Evolutionary conservation across 2,797 vertebrate genomes (phyloP), one percentile per base, ranked within the genome.

Genomic region (Petrocephalus sullivani): DNA sequence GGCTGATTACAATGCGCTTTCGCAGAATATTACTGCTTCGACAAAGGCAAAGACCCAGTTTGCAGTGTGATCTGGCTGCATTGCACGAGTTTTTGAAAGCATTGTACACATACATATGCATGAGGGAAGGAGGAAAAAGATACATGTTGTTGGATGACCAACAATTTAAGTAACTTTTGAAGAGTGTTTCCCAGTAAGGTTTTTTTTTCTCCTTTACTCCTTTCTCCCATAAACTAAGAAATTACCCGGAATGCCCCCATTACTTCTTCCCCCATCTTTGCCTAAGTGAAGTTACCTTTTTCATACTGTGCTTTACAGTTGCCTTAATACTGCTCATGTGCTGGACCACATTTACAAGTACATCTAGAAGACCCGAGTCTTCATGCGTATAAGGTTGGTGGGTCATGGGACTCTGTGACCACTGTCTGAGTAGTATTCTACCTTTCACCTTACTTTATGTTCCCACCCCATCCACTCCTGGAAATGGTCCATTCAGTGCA

Each of bases 21-120:
- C n/a, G 19, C 75, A 96, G 97, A 98, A 97, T 97, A 96, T 97
- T 96, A 94, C 94, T 94, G 96, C 95, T 95, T 96, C 95, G 93
- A 96, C 93, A 95, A 94, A 92, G 94, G 94, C 95, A 90, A 95
- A 94, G 94, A 93, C 93, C 91, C 94, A 94, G 92, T 93, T 93
- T 90, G 90, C 90, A 92, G 93, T 93, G 90, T 91, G 92, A 93
- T 92, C 94, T 93, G 94, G 93, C 92, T 86, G 88, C 56, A 58
- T 71, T 37, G 64, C 64, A 71, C 78, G 33, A 56, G 0, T 91
- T 91, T 93, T 89, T 91, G 89, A 94, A 92, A 92, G 49, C 58
- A 86, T 75, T 37, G 91, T 92, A 21, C 23, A n/a, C 78, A 88
- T 23, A 84, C 82, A 28, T 51, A 60, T 85, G 83, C 83, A 85